Percentiles rank a stretch among this genome's conserved stretches.
phyloP scores from a whole-genome alignment of 92 coral and sea anemone species.

The Siderastrea radians region DNA sequence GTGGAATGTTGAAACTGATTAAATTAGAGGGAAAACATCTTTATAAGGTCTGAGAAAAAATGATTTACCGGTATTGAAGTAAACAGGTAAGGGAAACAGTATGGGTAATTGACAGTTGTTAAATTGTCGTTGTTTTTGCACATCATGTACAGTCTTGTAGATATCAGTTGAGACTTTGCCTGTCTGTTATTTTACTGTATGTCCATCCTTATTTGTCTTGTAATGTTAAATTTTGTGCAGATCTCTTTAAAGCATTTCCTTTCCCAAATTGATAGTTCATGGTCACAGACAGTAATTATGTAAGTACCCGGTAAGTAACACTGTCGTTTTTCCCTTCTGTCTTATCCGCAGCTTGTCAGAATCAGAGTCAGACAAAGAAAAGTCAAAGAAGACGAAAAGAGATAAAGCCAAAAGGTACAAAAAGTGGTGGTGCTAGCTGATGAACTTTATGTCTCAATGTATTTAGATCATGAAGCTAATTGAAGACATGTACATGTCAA shows the following conservation, averaged over 20 bases:
- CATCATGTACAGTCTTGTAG: too few species aligned
- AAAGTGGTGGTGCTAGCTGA: too few species aligned
- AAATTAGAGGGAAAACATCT: background rate
- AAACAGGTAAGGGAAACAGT: background rate
- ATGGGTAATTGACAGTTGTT: background rate
- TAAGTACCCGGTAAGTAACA: too few species aligned
- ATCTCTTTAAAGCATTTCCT: too few species aligned
- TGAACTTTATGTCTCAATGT: too few species aligned
- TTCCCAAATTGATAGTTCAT: too few species aligned
- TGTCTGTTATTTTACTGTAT: background rate
- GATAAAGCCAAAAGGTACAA: conserved; percentile 3
- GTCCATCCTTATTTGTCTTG: too few species aligned
- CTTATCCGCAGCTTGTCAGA: conserved; percentile 5
- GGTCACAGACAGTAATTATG: too few species aligned
- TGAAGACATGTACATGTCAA: too few species aligned
- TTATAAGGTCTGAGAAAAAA: background rate
- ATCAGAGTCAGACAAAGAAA: conserved; percentile 32
- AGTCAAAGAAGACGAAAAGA: conserved; percentile 2
- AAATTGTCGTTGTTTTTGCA: too few species aligned
- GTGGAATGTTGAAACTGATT: background rate
- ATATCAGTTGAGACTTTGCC: background rate
- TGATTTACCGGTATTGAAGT: background rate
- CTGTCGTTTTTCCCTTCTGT: background rate
- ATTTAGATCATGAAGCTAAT: too few species aligned
- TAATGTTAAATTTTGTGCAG: too few species aligned